Evolutionary conservation across 2,888 invertebrate species (phyloP), one percentile per base, ranked within the genome.

Genomic region (Bellardia bayeri): DNA sequence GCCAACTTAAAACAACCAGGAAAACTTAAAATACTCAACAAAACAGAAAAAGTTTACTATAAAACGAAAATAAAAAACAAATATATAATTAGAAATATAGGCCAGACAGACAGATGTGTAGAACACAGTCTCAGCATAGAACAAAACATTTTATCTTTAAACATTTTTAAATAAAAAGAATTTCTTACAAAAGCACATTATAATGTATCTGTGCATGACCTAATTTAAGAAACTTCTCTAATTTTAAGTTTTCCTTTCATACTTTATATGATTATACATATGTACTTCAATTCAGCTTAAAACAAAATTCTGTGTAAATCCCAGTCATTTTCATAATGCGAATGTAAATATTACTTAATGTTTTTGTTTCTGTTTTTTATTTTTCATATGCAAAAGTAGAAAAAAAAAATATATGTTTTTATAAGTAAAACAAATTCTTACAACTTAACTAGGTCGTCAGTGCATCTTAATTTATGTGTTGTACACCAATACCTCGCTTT

Each of bases 381-480:
- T 63, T 42, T 23, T 11, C 14, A 13, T 64, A 45, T 1, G 13
- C n/a, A 64, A 56, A 71, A 71, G 13, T 54, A 5, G 56, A 56
- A 69, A n/a, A 54, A 37, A 54, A 16, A 9, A 9, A 13, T n/a
- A 9, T 42, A 42, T 51, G 37, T 51, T 45, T 23, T 66, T 23
- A 23, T 23, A 66, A 56, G 40, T 16, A 54, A 71, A 51, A 71
- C 16, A 23, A 13, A 42, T 72, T 72, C 33, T 72, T 72, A 16
- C 40, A 42, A 40, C 40, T 72, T 56, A 72, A 72, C 56, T 56
- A 49, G 71, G 71, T 72, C 71, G 56, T 72, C 40, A 56, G 54
- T 54, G 37, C 37, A 69, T 7, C 37, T 69, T 69, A n/a, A 51
- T 30, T 69, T 33, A 8, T 49, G 23, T 49, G 4, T 40, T 13